A percentile compares a stretch with the other conserved stretches of the same genome.
Conservation (phyloP, 2,797 vertebrate genomes). For the Dromococcyx pavoninus region DNA sequence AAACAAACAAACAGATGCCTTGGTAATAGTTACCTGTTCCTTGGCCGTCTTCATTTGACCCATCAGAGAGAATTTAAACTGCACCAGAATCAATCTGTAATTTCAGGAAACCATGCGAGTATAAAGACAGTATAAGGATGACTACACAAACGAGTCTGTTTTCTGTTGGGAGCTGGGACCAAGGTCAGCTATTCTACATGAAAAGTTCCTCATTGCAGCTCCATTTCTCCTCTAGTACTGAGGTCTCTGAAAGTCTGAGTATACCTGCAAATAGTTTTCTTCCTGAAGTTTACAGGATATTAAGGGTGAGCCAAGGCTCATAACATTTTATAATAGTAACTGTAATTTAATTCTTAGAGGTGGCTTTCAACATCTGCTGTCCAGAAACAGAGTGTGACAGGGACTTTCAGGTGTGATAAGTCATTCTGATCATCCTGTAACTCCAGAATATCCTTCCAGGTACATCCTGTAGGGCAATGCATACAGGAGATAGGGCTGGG, state of each 20-base stretch:
- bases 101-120: background rate
- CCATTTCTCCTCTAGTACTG: background rate
- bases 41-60: background rate
- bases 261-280: background rate
- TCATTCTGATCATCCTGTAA: background rate
- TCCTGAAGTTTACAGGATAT: background rate
- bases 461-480: background rate
- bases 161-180: background rate
- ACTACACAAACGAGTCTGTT: fast-evolving
- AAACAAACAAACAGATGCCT: background rate
- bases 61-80: background rate
- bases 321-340: background rate
- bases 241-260: background rate
- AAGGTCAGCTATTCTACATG: background rate
- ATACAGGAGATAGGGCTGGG: background rate
- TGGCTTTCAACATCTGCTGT: background rate
- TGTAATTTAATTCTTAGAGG: background rate
- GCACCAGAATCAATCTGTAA: background rate
- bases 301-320: background rate
- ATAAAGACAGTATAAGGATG: background rate
- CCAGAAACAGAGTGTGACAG: background rate
- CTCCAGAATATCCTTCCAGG: background rate
- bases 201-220: background rate
- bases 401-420: background rate
- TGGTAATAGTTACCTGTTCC: background rate